Evolutionary conservation across 2,888 invertebrate genomes (phyloP).

Genomic region (Lepas anatifera): DNA sequence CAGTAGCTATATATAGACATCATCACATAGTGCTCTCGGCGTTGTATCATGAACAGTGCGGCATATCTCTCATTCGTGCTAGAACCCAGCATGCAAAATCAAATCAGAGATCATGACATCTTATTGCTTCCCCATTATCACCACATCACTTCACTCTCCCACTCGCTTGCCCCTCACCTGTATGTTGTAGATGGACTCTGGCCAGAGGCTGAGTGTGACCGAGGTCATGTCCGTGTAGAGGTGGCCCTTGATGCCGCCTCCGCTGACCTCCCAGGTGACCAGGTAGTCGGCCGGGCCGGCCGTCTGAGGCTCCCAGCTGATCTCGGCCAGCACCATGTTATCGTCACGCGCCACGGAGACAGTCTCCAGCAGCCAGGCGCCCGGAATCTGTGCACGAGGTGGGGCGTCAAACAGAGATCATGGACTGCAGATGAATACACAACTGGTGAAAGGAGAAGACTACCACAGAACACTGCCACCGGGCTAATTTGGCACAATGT

Average conservation of each 20-base stretch:
- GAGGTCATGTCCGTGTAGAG: slow-evolving; percentile 66
- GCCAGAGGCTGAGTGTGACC: slow-evolving; percentile 66
- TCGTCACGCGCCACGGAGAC: neutral
- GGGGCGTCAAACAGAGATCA: no score
- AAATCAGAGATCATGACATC: no score
- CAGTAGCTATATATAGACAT: no score
- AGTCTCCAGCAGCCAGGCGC: slow-evolving; percentile 12
- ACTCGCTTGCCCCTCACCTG: slow-evolving; percentile 44
- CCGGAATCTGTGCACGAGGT: neutral
- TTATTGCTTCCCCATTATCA: no score
- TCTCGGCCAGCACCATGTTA: slow-evolving; percentile 11
- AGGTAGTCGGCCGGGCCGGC: slow-evolving; percentile 44
- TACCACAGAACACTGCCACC: no score
- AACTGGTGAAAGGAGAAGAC: no score
- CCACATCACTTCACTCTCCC: neutral
- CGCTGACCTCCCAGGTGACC: slow-evolving; percentile 72
- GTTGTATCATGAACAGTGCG: no score
- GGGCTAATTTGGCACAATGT: no score
- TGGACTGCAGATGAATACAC: no score
- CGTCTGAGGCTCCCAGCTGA: slow-evolving; percentile 46
- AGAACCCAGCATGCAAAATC: no score
- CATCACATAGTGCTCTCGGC: no score
- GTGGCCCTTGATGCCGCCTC: slow-evolving; percentile 67
- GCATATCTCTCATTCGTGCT: no score
- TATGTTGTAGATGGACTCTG: slow-evolving; percentile 65